These are phyloP conservation scores for Silurus glanis DNA, from an alignment of 2,113 vertebrate species.

Conservation along the genomic window DNA sequence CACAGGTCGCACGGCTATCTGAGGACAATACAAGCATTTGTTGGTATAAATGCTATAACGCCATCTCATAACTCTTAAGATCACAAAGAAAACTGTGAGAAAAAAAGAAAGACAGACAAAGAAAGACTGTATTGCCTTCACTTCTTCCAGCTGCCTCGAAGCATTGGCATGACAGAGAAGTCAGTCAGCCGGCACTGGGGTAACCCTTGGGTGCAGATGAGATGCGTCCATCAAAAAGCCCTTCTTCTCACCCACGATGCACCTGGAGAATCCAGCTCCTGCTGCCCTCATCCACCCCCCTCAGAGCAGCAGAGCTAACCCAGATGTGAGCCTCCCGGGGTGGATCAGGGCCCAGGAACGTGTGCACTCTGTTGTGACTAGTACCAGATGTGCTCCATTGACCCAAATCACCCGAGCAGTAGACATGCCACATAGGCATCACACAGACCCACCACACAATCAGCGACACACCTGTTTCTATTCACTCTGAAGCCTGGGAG, in stretches of 20 bases:
- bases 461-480: slow-evolving; percentile 80
- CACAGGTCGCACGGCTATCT: slow-evolving; percentile 29
- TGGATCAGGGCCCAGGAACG: slow-evolving; percentile 74
- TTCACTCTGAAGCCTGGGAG: slow-evolving; percentile 69
- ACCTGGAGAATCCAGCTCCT: slow-evolving; percentile 71
- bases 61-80: slow-evolving; percentile 3
- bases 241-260: slow-evolving; percentile 61
- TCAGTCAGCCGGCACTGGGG: slow-evolving; percentile 65
- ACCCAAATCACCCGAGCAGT: slow-evolving; percentile 82
- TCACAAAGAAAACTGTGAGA: slow-evolving; percentile 45
- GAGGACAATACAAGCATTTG: slow-evolving; percentile 29
- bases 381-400: slow-evolving; percentile 85
- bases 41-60: slow-evolving; percentile 17
- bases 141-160: slow-evolving; percentile 47
- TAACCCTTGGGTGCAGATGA: slow-evolving; percentile 67
- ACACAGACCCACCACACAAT: slow-evolving; percentile 80
- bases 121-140: slow-evolving; percentile 37
- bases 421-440: slow-evolving; percentile 79
- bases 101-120: slow-evolving; percentile 56
- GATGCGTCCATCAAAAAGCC: slow-evolving; percentile 73
- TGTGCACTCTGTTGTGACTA: slow-evolving; percentile 82
- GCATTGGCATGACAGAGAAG: slow-evolving; percentile 65
- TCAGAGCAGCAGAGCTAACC: slow-evolving; percentile 66
- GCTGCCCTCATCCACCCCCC: slow-evolving; percentile 47
- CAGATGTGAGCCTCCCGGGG: slow-evolving; percentile 78